Percentiles rank a stretch among this genome's conserved stretches.
Conservation (phyloP, 2,113 vertebrate genomes). For the Archilochus colubris region DNA sequence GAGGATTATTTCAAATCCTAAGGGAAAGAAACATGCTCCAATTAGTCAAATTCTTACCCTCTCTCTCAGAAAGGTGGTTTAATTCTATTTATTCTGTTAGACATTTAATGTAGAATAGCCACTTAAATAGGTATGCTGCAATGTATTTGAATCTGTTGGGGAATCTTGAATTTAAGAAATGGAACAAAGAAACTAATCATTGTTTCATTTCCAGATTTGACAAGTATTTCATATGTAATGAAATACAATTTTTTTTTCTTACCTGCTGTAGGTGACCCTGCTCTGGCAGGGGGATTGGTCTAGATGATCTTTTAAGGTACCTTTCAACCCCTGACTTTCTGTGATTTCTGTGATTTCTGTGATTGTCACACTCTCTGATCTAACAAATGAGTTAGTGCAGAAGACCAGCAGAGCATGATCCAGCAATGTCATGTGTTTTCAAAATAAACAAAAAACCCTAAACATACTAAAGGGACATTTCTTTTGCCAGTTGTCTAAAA, state of each 20-base stretch:
- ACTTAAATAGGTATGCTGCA: not conserved
- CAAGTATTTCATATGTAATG: not conserved
- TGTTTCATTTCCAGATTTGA: not conserved
- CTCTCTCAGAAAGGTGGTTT: not conserved
- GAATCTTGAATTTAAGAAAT: not conserved
- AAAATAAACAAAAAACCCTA: not conserved
- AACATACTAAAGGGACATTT: not conserved
- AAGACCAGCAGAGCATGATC: not conserved
- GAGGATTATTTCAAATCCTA: constrained; percentile 28
- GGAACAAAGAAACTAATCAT: not conserved
- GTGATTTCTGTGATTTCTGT: not conserved
- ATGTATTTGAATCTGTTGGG: not conserved
- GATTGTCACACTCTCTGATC: not conserved
- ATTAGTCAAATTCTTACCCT: not conserved
- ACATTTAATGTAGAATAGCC: not conserved
- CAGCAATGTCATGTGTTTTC: not conserved
- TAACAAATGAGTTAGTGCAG: not conserved
- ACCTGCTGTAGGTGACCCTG: no score
- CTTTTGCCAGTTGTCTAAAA: not conserved
- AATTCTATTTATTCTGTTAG: not conserved
- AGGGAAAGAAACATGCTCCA: not conserved
- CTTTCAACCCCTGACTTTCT: no score
- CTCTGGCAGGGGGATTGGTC: no score
- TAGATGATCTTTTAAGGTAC: no score
- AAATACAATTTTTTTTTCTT: not conserved